phyloP scores from a whole-genome alignment of 2,797 vertebrate genomes.

The Bradypus variegatus region DNA sequence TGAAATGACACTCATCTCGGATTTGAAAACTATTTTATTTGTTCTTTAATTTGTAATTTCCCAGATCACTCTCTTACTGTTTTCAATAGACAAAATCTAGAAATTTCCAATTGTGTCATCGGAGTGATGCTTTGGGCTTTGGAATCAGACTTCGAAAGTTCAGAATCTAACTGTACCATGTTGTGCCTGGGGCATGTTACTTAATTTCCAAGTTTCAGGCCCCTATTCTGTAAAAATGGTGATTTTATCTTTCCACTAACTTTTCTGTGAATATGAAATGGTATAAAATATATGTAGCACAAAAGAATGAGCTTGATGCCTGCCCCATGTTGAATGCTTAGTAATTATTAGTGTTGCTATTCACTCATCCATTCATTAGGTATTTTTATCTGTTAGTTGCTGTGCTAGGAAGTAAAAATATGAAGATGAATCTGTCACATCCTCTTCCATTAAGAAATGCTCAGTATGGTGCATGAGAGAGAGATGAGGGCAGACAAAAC shows the following conservation, averaged over 20 bases:
- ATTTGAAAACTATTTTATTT: background rate
- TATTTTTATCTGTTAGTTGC: background rate
- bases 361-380: background rate
- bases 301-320: background rate
- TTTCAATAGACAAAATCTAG: background rate
- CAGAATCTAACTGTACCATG: background rate
- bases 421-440: background rate
- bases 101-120: background rate
- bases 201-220: background rate
- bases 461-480: background rate
- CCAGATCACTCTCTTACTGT: background rate
- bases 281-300: background rate
- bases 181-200: background rate
- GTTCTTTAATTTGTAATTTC: background rate
- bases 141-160: background rate
- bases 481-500: background rate
- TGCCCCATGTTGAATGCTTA: background rate
- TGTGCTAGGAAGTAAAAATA: background rate
- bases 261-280: background rate
- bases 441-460: background rate
- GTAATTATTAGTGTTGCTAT: background rate
- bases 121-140: background rate
- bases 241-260: background rate
- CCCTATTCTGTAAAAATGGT: background rate
- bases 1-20: background rate